These are phyloP conservation scores for Patella caerulea DNA, from an alignment of 2,888 invertebrate genomes.

Conservation along the genomic window DNA sequence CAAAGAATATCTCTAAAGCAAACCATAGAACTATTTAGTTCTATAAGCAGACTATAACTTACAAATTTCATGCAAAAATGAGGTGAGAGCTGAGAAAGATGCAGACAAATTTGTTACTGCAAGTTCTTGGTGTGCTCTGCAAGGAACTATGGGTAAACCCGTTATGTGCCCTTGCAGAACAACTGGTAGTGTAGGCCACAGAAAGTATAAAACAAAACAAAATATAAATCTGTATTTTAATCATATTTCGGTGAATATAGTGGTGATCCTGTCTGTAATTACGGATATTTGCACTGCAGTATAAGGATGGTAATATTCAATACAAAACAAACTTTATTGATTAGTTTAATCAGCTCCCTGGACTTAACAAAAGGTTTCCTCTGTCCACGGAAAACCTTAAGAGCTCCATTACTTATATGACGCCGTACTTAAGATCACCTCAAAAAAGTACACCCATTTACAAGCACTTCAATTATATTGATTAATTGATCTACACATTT, in stretches of 20 bases:
- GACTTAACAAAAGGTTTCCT: neutral
- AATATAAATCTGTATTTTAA: too few relatives aligned
- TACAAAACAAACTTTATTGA: neutral
- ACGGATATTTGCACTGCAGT: too few relatives aligned
- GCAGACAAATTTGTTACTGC: constrained; percentile 27
- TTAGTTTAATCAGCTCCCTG: neutral
- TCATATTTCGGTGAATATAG: too few relatives aligned
- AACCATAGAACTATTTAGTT: constrained; percentile 13
- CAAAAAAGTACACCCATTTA: neutral
- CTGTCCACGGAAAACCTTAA: neutral
- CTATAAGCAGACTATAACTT: constrained; percentile 19
- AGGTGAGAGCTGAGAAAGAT: constrained; percentile 29
- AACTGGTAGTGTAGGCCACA: too few relatives aligned
- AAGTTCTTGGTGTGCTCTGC: too few relatives aligned
- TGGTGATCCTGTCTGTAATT: too few relatives aligned
- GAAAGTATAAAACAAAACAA: too few relatives aligned
- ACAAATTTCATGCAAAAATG: constrained; percentile 30
- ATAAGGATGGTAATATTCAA: too few relatives aligned
- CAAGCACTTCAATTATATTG: neutral
- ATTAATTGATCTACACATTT: too few relatives aligned
- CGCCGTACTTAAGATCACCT: neutral
- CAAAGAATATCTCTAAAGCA: constrained; percentile 34
- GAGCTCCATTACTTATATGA: neutral
- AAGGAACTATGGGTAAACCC: too few relatives aligned
- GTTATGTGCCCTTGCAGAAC: too few relatives aligned